Conservation (phyloP, 2,797 vertebrate species). For the Acanthis flammea region DNA sequence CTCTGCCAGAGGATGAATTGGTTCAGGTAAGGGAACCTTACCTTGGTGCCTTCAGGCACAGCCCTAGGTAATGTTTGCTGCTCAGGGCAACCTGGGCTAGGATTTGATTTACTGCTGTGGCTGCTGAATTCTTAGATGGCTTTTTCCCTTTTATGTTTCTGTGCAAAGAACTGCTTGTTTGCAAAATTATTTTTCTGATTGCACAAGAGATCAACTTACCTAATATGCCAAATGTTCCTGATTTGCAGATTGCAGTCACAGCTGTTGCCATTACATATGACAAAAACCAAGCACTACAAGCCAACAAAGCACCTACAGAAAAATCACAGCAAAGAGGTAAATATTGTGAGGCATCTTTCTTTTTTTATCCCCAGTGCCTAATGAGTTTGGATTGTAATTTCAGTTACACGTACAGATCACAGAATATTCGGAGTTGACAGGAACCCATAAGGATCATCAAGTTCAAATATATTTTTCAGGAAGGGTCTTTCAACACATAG, state of each 20-base stretch:
- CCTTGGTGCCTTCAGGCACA: not conserved
- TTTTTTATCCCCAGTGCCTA: too few species aligned
- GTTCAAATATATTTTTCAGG: not conserved
- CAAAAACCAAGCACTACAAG: constrained; percentile 88
- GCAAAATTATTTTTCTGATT: not conserved
- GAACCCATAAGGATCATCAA: not conserved
- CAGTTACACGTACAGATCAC: not conserved
- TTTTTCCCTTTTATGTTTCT: rapidly evolving
- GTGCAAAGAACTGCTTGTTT: not conserved
- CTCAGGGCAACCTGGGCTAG: not conserved
- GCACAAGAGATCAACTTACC: not conserved
- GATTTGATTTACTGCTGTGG: not conserved
- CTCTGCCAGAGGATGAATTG: constrained; percentile 92
- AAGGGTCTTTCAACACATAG: not conserved
- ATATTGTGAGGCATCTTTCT: not conserved
- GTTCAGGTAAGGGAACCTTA: constrained; percentile 73
- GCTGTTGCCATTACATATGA: constrained; percentile 96
- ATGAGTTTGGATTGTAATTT: not conserved
- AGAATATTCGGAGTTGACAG: not conserved
- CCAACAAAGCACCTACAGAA: constrained; percentile 75
- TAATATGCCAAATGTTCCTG: not conserved
- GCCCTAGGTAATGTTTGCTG: not conserved
- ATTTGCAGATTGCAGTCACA: constrained; percentile 90
- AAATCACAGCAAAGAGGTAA: constrained; percentile 87
- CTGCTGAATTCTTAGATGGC: not conserved